A percentile compares a stretch with the other conserved stretches of the same genome.
phyloP scores from a whole-genome alignment of 2,888 invertebrate species.

The Agapostemon virescens region DNA sequence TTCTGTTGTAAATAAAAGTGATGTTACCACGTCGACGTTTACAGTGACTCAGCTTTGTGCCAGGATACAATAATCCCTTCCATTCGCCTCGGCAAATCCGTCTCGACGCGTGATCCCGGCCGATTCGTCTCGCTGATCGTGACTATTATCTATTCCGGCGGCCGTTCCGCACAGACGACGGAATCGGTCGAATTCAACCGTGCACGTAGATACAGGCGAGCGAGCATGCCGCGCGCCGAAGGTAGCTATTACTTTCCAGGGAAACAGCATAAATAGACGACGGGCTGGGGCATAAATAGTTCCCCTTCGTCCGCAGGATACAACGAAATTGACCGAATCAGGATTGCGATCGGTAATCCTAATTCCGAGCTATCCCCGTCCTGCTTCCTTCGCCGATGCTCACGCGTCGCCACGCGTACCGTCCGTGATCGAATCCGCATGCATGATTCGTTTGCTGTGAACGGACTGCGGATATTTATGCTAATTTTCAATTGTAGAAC shows the following conservation, averaged over 20 bases:
- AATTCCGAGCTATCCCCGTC: conserved; percentile 10
- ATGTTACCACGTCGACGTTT: not conserved
- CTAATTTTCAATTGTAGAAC: not conserved
- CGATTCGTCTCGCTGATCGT: conserved; percentile 55
- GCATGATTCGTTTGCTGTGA: not conserved
- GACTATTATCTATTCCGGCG: conserved; percentile 52
- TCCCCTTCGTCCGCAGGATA: conserved; percentile 18
- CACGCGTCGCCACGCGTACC: not conserved
- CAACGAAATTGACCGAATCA: conserved; percentile 32
- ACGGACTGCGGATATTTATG: not conserved
- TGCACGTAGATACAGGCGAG: conserved; percentile 21
- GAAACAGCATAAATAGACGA: conserved; percentile 46
- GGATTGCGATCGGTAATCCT: conserved; percentile 31
- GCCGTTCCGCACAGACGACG: conserved; percentile 48
- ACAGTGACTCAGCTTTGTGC: conserved; percentile 1
- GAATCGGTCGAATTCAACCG: conserved; percentile 36
- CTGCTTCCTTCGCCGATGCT: not conserved
- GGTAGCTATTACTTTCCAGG: conserved; percentile 50
- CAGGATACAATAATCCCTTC: conserved; percentile 26
- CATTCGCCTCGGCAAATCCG: conserved; percentile 37
- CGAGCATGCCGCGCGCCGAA: conserved; percentile 29
- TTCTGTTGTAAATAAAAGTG: not conserved
- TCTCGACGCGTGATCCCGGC: conserved; percentile 49
- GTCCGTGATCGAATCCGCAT: not conserved
- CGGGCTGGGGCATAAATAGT: conserved; percentile 50